These are phyloP conservation scores for Drosophila prolongata DNA, from an alignment of 2,888 invertebrate species.

Conservation along the genomic window DNA sequence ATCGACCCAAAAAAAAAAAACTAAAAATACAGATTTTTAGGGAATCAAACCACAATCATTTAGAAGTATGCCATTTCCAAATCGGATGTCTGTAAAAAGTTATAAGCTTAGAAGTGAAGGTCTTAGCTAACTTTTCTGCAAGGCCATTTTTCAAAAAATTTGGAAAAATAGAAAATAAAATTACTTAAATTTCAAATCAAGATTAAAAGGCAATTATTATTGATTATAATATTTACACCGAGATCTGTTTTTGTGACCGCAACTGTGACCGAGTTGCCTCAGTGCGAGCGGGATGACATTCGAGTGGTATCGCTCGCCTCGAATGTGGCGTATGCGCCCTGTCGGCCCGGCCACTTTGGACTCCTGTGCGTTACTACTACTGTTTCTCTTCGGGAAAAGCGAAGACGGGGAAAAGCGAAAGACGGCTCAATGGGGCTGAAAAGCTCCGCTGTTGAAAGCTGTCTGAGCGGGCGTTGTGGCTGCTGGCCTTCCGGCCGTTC, in stretches of 20 bases:
- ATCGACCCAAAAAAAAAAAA: no score
- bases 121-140: no score
- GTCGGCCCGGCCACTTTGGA: slow-evolving; percentile 16
- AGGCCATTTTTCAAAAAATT: no score
- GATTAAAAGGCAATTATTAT: neutral
- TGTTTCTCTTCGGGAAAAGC: slow-evolving; percentile 13
- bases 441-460: slow-evolving; percentile 28
- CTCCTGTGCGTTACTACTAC: slow-evolving; percentile 10
- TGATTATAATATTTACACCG: neutral
- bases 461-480: slow-evolving; percentile 37
- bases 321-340: slow-evolving; percentile 43
- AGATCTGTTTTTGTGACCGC: neutral
- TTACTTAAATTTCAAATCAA: neutral
- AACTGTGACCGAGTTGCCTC: neutral
- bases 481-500: neutral
- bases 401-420: neutral
- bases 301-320: slow-evolving; percentile 1
- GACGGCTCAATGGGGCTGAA: neutral
- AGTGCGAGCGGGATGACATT: slow-evolving; percentile 13
- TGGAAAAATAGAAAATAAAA: no score
- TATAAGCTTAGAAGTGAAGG: no score
- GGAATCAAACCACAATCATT: no score
- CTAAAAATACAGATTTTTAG: no score
- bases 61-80: no score
- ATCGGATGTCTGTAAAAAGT: no score